A percentile compares a stretch with the other conserved stretches of the same genome.
Conservation (phyloP, 2,888 invertebrate genomes). For the Psococerastis gibbosa region DNA sequence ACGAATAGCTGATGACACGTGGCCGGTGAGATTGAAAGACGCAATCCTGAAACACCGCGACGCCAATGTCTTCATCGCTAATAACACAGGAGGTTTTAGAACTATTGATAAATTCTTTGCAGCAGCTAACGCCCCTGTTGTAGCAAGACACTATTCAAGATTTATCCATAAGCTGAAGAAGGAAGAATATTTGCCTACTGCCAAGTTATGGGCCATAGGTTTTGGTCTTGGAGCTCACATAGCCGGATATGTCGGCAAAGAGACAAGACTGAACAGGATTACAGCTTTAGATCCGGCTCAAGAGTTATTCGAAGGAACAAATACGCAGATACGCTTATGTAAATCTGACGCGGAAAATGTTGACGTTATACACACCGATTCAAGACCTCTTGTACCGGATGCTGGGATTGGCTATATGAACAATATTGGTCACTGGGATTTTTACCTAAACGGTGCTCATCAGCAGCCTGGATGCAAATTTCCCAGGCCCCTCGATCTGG, state of each 20-base stretch:
- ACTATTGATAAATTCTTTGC: constrained; percentile 37
- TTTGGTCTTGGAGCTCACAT: constrained; percentile 45
- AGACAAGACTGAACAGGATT: constrained; percentile 30
- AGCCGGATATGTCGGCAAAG: constrained; percentile 33
- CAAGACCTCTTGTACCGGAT: constrained; percentile 27
- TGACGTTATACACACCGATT: constrained; percentile 44
- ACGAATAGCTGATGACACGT: constrained; percentile 34
- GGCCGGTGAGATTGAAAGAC: constrained; percentile 37
- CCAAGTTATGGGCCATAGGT: constrained; percentile 35
- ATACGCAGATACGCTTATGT: constrained; percentile 31
- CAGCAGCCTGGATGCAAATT: constrained; percentile 40
- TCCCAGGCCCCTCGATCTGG: constrained; percentile 17
- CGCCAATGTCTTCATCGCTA: constrained; percentile 40
- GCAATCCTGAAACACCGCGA: constrained; percentile 39
- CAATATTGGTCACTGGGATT: constrained; percentile 40
- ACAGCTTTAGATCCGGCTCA: constrained; percentile 46
- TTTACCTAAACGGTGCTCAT: constrained; percentile 49
- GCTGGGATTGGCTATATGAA: constrained; percentile 39
- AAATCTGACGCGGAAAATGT: constrained; percentile 37
- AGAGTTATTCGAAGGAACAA: constrained; percentile 34
- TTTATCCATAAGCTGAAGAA: constrained; percentile 21
- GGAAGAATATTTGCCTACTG: constrained; percentile 15
- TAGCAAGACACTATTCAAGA: constrained; percentile 34
- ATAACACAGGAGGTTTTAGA: constrained; percentile 42
- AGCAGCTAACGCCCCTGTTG: constrained; percentile 35